A percentile compares a stretch with the other conserved stretches of the same genome.
Evolutionary conservation across 2,888 invertebrate genomes (phyloP).

Genomic region (Imbricaverruca yamaguchii): DNA sequence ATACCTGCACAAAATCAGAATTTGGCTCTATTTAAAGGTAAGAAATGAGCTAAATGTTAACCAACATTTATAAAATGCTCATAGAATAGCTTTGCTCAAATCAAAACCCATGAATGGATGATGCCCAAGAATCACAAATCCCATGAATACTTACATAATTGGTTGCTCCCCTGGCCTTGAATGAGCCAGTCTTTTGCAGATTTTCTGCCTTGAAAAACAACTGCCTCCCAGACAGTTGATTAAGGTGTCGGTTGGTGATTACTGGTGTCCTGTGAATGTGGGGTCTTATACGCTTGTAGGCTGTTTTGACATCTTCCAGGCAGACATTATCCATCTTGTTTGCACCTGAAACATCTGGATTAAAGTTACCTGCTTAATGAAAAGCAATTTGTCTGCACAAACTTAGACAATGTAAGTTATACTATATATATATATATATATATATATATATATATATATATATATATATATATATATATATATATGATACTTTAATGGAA

Average conservation of each 20-base stretch:
- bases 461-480: too few relatives aligned
- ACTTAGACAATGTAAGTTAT: neutral
- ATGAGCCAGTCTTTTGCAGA: conserved; percentile 41
- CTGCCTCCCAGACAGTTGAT: conserved; percentile 27
- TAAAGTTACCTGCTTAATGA: neutral
- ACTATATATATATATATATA: too few relatives aligned
- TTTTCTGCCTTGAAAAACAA: conserved; percentile 39
- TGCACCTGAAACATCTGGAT: too few relatives aligned
- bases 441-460: too few relatives aligned
- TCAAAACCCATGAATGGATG: too few relatives aligned
- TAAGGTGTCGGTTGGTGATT: conserved; percentile 25
- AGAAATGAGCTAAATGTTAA: too few relatives aligned
- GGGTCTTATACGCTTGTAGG: neutral
- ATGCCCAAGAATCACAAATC: too few relatives aligned
- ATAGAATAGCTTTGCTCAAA: too few relatives aligned
- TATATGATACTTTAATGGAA: too few relatives aligned
- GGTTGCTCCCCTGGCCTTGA: conserved; percentile 40
- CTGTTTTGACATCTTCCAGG: neutral
- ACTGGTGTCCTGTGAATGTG: neutral
- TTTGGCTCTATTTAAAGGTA: too few relatives aligned
- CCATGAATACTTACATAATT: conserved; percentile 30
- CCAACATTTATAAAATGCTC: too few relatives aligned
- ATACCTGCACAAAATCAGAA: too few relatives aligned
- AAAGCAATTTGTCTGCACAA: neutral
- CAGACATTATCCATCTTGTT: neutral